These are phyloP conservation scores for Turritopsis dohrnii DNA, from an alignment of 30 jellyfish, hydroid and myxozoan species.

Conservation along the genomic window DNA sequence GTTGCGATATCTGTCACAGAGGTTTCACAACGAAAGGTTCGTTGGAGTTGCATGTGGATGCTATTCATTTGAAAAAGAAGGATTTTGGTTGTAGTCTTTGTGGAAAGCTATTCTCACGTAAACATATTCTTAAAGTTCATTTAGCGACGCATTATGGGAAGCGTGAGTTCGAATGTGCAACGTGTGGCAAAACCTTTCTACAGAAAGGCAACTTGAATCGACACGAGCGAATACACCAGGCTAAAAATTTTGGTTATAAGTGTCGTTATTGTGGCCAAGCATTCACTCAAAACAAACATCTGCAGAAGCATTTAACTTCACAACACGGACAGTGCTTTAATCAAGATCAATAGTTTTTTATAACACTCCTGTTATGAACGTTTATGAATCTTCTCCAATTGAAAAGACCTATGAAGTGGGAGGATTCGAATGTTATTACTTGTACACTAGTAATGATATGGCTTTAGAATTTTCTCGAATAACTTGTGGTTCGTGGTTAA, in stretches of 20 bases:
- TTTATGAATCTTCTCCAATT: too few species aligned
- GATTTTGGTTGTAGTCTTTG: constrained; percentile 39
- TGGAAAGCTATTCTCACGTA: constrained; percentile 27
- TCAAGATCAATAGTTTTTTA: not conserved
- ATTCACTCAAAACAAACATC: constrained; percentile 38
- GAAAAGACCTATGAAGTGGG: too few species aligned
- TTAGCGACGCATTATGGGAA: constrained; percentile 29
- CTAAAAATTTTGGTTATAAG: constrained; percentile 37
- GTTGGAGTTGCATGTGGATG: constrained; percentile 33
- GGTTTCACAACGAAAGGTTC: constrained; percentile 42
- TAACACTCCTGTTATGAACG: too few species aligned
- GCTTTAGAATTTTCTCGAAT: too few species aligned
- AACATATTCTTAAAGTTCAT: constrained; percentile 34
- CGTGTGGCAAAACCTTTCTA: constrained; percentile 19
- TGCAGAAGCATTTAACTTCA: constrained; percentile 21
- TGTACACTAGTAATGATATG: too few species aligned
- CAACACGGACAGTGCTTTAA: not conserved
- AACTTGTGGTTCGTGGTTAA: too few species aligned
- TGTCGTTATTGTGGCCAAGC: constrained; percentile 43
- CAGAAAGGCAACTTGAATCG: constrained; percentile 40
- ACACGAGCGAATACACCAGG: constrained; percentile 33
- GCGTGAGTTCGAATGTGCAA: constrained; percentile 21
- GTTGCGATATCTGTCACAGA: constrained; percentile 27
- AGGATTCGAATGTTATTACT: too few species aligned
- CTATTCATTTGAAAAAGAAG: constrained; percentile 32